Conservation (phyloP, 2,888 invertebrate genomes). For the Chalcis sispes region DNA sequence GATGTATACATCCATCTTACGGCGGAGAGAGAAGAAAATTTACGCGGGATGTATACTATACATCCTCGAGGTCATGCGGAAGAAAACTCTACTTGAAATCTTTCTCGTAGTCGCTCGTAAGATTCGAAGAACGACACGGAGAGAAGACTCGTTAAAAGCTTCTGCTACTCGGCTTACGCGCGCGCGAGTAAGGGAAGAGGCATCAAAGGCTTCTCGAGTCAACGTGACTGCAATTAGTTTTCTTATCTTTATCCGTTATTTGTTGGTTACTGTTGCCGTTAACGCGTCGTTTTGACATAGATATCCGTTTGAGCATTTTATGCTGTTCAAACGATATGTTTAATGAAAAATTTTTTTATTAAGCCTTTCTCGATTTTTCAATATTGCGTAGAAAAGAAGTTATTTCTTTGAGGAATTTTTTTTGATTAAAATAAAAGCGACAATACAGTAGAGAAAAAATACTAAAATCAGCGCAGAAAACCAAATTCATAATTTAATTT, state of each 20-base stretch:
- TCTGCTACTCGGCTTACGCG: conserved; percentile 13
- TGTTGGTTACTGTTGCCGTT: too few species aligned
- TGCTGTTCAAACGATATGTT: too few species aligned
- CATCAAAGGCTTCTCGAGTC: conserved; percentile 42
- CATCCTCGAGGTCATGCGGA: too few species aligned
- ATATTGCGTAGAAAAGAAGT: too few species aligned
- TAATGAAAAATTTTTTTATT: too few species aligned
- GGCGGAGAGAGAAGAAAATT: neutral
- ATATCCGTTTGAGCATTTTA: neutral
- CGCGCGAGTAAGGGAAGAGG: neutral
- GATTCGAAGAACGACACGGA: neutral
- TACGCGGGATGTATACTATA: conserved; percentile 16
- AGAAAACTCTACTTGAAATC: neutral
- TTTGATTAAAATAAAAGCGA: too few species aligned
- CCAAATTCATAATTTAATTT: too few species aligned
- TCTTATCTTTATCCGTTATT: conserved; percentile 59
- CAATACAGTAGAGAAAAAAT: too few species aligned
- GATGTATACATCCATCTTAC: conserved; percentile 26
- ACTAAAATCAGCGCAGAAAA: too few species aligned
- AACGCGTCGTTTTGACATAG: neutral
- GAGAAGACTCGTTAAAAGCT: conserved; percentile 58
- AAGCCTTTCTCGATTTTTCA: too few species aligned
- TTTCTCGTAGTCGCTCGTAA: neutral
- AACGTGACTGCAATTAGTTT: conserved; percentile 62
- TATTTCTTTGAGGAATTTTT: too few species aligned